A percentile compares a stretch with the other conserved stretches of the same genome.
Evolutionary conservation across 1,140 invertebrate species (phyloP).

Genomic region (Drosophila busckii): DNA sequence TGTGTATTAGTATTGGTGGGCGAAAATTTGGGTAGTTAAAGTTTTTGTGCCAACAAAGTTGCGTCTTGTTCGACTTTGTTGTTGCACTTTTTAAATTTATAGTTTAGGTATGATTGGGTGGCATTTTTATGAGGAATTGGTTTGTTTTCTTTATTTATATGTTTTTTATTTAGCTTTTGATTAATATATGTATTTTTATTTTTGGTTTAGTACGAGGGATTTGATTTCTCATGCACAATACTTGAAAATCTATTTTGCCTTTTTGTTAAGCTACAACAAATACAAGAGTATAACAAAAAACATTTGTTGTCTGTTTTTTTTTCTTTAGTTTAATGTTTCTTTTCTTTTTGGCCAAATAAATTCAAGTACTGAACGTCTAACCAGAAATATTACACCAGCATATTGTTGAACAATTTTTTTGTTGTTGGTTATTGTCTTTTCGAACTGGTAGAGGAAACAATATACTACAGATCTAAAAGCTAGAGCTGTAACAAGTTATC

Average conservation of each 20-base stretch:
- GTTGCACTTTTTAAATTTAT: constrained; percentile 1
- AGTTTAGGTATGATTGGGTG: constrained; percentile 18
- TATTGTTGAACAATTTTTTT: constrained; percentile 77
- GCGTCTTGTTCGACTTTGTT: constrained; percentile 15
- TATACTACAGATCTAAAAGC: constrained; percentile 18
- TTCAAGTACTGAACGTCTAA: constrained; percentile 79
- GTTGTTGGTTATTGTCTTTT: constrained; percentile 68
- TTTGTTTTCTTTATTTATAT: constrained; percentile 12
- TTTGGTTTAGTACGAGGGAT: constrained; percentile 71
- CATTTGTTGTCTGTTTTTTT: constrained; percentile 28
- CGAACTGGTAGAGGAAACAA: constrained; percentile 28
- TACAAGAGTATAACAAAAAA: constrained; percentile 50
- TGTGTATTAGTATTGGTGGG: constrained; percentile 26
- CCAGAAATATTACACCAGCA: constrained; percentile 79
- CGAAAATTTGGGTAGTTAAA: constrained; percentile 18
- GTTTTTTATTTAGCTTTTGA: constrained; percentile 49
- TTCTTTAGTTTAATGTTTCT: constrained; percentile 9
- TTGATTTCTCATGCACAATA: constrained; percentile 78
- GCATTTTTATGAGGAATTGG: constrained; percentile 27
- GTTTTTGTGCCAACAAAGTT: constrained; percentile 29
- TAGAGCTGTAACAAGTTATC: too few relatives aligned
- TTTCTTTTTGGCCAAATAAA: constrained; percentile 70
- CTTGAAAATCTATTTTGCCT: constrained; percentile 79
- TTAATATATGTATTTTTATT: constrained; percentile 58
- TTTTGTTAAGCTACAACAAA: constrained; percentile 50